Evolutionary conservation across 2,113 vertebrate species (phyloP).

Genomic region (Zootoca vivipara): DNA sequence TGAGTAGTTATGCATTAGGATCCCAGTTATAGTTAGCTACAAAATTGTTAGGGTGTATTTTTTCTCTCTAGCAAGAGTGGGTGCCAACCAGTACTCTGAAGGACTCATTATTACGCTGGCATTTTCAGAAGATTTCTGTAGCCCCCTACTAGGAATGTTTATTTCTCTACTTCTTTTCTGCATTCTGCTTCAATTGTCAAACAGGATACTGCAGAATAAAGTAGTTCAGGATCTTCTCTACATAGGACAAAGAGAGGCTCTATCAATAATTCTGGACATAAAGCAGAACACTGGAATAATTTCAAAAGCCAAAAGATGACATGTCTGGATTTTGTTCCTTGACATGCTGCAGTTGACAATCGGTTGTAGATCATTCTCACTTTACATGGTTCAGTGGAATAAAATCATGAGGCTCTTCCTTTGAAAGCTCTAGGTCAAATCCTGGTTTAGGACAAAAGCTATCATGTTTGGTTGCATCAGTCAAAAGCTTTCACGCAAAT

Average conservation of each 20-base stretch:
- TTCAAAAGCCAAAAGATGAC: background rate
- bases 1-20: background rate
- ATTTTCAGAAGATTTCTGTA: background rate
- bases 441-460: conserved; percentile 12
- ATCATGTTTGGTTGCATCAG: background rate
- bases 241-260: background rate
- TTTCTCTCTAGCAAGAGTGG: background rate
- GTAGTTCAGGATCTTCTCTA: background rate
- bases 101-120: background rate
- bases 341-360: background rate
- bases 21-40: background rate
- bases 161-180: background rate
- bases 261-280: background rate
- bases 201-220: background rate
- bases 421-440: background rate
- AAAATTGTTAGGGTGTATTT: background rate
- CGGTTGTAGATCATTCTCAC: background rate
- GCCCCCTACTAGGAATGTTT: background rate
- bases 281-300: conserved; percentile 12
- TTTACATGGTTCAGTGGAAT: background rate
- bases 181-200: background rate
- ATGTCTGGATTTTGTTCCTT: background rate
- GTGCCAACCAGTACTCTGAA: background rate
- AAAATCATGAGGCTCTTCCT: background rate
- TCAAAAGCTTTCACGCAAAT: conserved; percentile 2